These are phyloP conservation scores for Serripes groenlandicus DNA, from an alignment of 2,888 invertebrate genomes.

Conservation along the genomic window DNA sequence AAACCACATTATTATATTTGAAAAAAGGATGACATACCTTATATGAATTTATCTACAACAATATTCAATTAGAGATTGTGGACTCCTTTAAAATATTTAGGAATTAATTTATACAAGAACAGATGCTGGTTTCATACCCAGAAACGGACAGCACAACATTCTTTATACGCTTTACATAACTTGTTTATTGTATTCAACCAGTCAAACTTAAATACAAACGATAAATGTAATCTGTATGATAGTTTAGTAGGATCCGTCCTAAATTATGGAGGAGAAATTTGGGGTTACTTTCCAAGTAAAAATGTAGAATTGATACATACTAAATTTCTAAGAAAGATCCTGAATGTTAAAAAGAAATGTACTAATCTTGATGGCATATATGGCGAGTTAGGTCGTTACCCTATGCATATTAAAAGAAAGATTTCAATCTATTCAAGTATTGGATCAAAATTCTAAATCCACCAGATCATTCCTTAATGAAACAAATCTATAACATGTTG, in stretches of 20 bases:
- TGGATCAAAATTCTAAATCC: not conserved
- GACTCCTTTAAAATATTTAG: not conserved
- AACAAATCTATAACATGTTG: too few relatives aligned
- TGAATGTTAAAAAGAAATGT: not conserved
- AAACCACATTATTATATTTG: too few relatives aligned
- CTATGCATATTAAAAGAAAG: not conserved
- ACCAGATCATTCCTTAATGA: too few relatives aligned
- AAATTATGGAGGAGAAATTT: not conserved
- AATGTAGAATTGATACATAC: not conserved
- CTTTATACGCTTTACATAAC: not conserved
- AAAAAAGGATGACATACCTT: too few relatives aligned
- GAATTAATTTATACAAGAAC: not conserved
- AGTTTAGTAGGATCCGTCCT: not conserved
- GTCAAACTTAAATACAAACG: not conserved
- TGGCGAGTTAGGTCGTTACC: not conserved
- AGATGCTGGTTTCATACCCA: not conserved
- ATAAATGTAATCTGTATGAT: not conserved
- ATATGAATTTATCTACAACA: too few relatives aligned
- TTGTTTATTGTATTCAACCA: not conserved
- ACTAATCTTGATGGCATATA: not conserved
- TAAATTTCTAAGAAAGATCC: not conserved
- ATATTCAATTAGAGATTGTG: too few relatives aligned
- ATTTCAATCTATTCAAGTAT: not conserved
- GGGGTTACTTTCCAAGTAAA: not conserved
- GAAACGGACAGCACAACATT: not conserved